Conservation (phyloP, 2,797 vertebrate genomes). For the Acomys russatus region DNA sequence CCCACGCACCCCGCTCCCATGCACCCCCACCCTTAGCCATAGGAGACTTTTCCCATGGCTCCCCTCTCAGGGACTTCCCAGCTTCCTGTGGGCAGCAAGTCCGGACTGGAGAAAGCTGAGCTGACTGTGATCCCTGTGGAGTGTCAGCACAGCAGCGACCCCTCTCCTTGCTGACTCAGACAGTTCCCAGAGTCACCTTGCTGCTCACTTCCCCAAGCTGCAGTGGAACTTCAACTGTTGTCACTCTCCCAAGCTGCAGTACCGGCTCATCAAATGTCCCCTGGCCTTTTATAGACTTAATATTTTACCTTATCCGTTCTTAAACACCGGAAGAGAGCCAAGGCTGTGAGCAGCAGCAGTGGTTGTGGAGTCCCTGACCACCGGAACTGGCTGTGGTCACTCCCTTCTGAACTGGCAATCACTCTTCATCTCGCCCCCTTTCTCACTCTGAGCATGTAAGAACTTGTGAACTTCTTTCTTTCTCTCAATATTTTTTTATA, state of each 20-base stretch:
- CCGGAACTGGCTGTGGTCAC: slow-evolving; percentile 35
- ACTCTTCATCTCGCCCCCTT: not conserved
- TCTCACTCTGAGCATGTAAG: not conserved
- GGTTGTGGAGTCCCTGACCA: not conserved
- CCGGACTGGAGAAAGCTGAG: not conserved
- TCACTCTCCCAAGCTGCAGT: not conserved
- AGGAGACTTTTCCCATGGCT: not conserved
- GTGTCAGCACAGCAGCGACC: too few relatives aligned
- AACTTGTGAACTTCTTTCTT: not conserved
- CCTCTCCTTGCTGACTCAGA: not conserved
- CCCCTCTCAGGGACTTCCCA: not conserved
- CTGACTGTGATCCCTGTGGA: not conserved
- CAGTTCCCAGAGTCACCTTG: too few relatives aligned
- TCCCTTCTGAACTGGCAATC: not conserved
- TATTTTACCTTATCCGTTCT: not conserved
- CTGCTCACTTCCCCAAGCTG: not conserved
- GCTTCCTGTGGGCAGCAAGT: not conserved
- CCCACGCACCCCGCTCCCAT: not conserved
- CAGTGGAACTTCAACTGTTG: not conserved
- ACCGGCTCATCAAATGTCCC: not conserved
- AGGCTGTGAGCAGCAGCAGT: not conserved
- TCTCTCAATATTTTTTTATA: not conserved
- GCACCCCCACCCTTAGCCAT: not conserved
- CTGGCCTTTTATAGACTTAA: not conserved
- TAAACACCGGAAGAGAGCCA: slow-evolving; percentile 63